phyloP scores from a whole-genome alignment of 2,888 invertebrate genomes.

The Schizaphis graminum region DNA sequence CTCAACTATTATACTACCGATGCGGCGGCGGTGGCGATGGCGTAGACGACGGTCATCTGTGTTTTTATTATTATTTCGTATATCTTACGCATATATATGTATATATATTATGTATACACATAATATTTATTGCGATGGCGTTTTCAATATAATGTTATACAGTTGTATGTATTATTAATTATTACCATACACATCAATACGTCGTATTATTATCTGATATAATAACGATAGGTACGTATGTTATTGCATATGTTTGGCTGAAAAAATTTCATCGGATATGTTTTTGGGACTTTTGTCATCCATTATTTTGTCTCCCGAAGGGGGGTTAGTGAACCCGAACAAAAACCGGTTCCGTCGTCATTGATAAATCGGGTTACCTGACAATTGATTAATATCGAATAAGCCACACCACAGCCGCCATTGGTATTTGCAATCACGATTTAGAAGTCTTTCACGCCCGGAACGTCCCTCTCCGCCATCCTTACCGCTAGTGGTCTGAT shows the following conservation, averaged over 20 bases:
- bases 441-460: constrained; percentile 12
- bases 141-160: background rate
- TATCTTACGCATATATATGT: background rate
- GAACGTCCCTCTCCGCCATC: background rate
- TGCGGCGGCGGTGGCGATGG: constrained; percentile 22
- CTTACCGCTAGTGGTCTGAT: background rate
- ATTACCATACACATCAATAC: background rate
- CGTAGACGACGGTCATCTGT: constrained; percentile 9
- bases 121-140: background rate
- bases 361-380: constrained; percentile 63
- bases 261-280: background rate
- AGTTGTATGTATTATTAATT: background rate
- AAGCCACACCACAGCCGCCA: constrained; percentile 51
- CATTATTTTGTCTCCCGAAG: constrained; percentile 19
- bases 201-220: background rate
- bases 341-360: constrained; percentile 57
- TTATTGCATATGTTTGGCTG: background rate
- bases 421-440: constrained; percentile 47
- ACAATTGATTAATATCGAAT: constrained; percentile 65
- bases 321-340: constrained; percentile 59
- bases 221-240: background rate
- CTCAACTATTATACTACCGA: constrained; percentile 5
- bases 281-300: background rate
- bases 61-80: constrained; percentile 29
- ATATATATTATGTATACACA: background rate